A percentile compares a stretch with the other conserved stretches of the same genome.
Evolutionary conservation across 2,797 vertebrate genomes (phyloP).

Genomic region (Holocentrus rufus): DNA sequence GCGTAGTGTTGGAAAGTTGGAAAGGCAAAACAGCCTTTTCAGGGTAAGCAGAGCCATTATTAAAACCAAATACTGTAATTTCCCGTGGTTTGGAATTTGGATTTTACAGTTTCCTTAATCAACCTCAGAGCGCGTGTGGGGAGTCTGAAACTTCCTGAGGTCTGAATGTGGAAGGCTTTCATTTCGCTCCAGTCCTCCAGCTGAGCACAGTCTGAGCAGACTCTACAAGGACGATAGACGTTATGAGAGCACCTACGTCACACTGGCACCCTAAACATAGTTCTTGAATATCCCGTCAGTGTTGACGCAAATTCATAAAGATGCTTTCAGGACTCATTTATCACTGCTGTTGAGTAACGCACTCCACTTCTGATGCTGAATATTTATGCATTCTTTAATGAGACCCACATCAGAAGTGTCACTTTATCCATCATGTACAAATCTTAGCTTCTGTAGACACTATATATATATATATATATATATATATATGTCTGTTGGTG

Average conservation of each 20-base stretch:
- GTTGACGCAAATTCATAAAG: neutral
- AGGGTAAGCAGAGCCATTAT: neutral
- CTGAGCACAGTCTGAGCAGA: neutral
- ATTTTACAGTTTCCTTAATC: neutral
- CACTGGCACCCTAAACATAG: neutral
- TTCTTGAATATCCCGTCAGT: neutral
- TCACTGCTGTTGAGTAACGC: neutral
- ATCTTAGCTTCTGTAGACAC: too few species aligned
- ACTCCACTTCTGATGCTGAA: neutral
- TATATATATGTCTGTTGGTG: too few species aligned
- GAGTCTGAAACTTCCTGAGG: neutral
- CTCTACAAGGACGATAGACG: constrained; percentile 10
- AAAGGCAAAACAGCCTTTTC: neutral
- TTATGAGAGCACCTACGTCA: neutral
- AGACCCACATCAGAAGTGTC: neutral
- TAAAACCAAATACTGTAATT: neutral
- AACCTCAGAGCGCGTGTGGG: neutral
- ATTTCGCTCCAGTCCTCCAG: too few species aligned
- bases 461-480: too few species aligned
- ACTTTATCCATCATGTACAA: too few species aligned
- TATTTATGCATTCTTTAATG: neutral
- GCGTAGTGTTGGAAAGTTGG: neutral
- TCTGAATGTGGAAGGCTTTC: neutral
- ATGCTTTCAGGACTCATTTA: neutral
- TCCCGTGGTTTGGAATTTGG: neutral